phyloP scores from a whole-genome alignment of 2,888 invertebrate species.

The Raillietiella orientalis region DNA sequence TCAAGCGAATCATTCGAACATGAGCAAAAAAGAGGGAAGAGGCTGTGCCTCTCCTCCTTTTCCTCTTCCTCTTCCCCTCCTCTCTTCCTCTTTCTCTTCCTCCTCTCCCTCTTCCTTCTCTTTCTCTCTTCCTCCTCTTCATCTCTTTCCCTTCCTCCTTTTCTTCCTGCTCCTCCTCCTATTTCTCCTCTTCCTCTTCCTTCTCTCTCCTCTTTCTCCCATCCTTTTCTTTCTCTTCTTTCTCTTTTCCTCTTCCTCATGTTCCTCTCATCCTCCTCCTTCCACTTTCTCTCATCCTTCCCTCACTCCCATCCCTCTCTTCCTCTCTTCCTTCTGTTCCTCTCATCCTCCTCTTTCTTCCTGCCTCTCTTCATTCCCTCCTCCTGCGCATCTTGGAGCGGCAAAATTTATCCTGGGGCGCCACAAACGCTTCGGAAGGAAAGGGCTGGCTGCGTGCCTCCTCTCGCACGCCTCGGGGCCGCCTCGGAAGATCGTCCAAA shows the following conservation, averaged over 20 bases:
- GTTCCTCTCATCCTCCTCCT: slow-evolving; percentile 1
- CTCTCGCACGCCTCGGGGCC: no score
- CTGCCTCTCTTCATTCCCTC: slow-evolving; percentile 3
- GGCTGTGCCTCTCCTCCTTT: slow-evolving; percentile 1
- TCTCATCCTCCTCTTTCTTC: slow-evolving; percentile 2
- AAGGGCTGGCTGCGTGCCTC: no score
- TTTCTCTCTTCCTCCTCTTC: not conserved
- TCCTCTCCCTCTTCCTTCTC: not conserved
- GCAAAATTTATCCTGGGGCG: no score
- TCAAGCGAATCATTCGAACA: no score
- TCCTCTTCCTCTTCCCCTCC: slow-evolving; percentile 3
- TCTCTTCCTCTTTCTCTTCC: slow-evolving; percentile 1
- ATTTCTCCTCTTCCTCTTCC: not conserved
- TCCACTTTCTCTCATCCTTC: not conserved
- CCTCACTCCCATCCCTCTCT: slow-evolving; percentile 1
- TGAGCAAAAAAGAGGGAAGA: slow-evolving; percentile 1
- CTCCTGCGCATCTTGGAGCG: no score
- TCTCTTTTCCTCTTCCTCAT: slow-evolving; percentile 1
- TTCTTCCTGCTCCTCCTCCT: not conserved
- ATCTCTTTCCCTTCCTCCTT: not conserved
- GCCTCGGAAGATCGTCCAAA: no score
- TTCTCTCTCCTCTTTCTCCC: slow-evolving; percentile 1
- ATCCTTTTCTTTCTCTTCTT: not conserved
- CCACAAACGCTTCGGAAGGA: no score
- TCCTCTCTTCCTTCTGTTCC: slow-evolving; percentile 3